Base-by-base conservation (phyloP, 2,888 invertebrate species). In the Megalurothrips usitatus region DNA sequence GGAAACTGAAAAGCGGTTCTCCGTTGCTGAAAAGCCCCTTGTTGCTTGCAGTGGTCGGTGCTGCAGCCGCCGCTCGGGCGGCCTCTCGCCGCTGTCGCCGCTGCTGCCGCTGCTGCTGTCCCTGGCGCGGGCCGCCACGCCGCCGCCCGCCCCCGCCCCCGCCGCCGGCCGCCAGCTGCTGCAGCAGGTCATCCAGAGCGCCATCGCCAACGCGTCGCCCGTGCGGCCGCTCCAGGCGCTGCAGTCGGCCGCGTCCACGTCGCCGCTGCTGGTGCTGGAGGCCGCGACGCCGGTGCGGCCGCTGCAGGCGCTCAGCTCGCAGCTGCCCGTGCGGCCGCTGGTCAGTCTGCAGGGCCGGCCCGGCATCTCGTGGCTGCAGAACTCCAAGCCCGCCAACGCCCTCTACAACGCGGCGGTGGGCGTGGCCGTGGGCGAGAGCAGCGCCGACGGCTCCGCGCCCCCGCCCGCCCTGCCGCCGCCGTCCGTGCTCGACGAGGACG, bases 101-200 rank as follows among this genome's bases (percentile, higher is more conserved):
- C 68, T 75, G 68, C 68, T 75, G 68, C 68, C 68, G 26, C 68
- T 75, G 68, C 68, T 75, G 68, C 68, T 75, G 26, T 75, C 68
- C 11, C 23, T 26, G 23, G 68, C 26, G 68, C 68, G 68, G 23
- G 68, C 68, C 68, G 68, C 68, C 23, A 26, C 68, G 68, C 68
- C 68, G 23, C 68, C 68, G 68, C 68, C 68, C 11, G 11, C 68
- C 8, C 58, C 58, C 23, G 68, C 68, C 23, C 23, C 23, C 68
- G 68, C 52, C 17, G 58, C 19, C 58, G 14, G 12, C 58, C 68
- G 68, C 26, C 68, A 75, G 68, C 68, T 75, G 23, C 68, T 75
- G 68, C 68, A 75, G 68, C 68, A 75, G 68, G 68, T 75, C 26
- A 26, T 75, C 23, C 68, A 75, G 68, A 26, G 23, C 26, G 68